Percentiles rank a stretch among this genome's conserved stretches.
phyloP scores from a whole-genome alignment of 2,888 invertebrate species.

The Exephanes ischioxanthus region DNA sequence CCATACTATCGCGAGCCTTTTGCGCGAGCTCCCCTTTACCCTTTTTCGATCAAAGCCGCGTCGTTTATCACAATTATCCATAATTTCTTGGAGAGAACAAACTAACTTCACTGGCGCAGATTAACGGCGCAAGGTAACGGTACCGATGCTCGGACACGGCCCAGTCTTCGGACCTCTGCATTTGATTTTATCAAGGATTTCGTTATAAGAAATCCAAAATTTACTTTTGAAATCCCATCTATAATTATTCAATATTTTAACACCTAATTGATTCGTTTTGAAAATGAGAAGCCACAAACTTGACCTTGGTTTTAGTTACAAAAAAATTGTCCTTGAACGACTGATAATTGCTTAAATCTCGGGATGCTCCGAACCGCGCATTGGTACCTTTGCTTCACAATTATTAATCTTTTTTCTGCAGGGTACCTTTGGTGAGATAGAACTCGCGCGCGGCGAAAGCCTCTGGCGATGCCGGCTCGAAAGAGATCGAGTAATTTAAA shows the following conservation, averaged over 20 bases:
- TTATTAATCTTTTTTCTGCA: neutral
- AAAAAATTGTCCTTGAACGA: neutral
- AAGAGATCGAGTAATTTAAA: constrained; percentile 56
- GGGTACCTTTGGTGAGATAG: neutral
- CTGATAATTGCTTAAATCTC: neutral
- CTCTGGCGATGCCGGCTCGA: constrained; percentile 20
- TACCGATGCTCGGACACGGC: neutral
- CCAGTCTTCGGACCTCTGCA: neutral
- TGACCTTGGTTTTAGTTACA: neutral
- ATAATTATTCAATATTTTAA: too few relatives aligned
- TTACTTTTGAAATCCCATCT: too few relatives aligned
- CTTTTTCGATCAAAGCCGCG: constrained; percentile 60
- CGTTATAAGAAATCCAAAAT: too few relatives aligned
- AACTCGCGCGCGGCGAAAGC: constrained; percentile 58
- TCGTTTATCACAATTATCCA: constrained; percentile 70
- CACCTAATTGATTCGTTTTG: too few relatives aligned
- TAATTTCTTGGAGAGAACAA: constrained; percentile 51
- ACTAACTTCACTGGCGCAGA: constrained; percentile 40
- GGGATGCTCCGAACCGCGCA: neutral
- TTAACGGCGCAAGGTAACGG: constrained; percentile 41
- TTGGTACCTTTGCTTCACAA: neutral
- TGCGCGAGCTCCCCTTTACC: constrained; percentile 8
- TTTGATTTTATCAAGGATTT: neutral
- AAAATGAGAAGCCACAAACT: too few relatives aligned
- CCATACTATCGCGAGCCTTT: constrained; percentile 31